A percentile compares a stretch with the other conserved stretches of the same genome.
phyloP scores from a whole-genome alignment of 2,797 vertebrate species.

The Amphiprion clarkii region DNA sequence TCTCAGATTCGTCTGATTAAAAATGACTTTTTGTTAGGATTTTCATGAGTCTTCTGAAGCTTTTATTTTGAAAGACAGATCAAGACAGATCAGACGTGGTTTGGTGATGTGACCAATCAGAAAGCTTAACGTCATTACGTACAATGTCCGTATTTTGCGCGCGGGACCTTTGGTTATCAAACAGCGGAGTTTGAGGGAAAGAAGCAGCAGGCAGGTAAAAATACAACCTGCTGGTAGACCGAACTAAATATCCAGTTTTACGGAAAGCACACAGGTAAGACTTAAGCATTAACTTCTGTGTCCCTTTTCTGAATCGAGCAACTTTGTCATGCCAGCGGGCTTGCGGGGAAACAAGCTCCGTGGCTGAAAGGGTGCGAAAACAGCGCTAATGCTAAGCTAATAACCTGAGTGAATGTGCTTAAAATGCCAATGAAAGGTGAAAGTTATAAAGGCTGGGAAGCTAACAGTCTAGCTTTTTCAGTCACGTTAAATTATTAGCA shows the following conservation, averaged over 20 bases:
- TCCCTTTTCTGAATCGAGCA: not conserved
- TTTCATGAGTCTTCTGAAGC: too few species aligned
- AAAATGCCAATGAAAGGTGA: not conserved
- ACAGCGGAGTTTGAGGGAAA: conserved; percentile 14
- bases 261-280: not conserved
- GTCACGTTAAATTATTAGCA: too few species aligned
- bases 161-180: conserved; percentile 61
- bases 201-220: not conserved
- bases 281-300: fast-evolving
- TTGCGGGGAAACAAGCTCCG: not conserved
- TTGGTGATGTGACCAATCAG: too few species aligned
- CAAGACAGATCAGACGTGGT: too few species aligned
- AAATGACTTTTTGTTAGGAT: too few species aligned
- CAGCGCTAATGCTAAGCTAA: conserved; percentile 35
- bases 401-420: not conserved
- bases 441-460: too few species aligned
- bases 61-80: not conserved
- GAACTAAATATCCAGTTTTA: not conserved
- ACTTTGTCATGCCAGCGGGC: not conserved
- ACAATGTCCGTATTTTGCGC: conserved; percentile 33
- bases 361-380: not conserved
- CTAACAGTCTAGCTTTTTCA: not conserved
- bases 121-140: not conserved
- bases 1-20: too few species aligned
- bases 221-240: fast-evolving